A percentile compares a stretch with the other conserved stretches of the same genome.
Evolutionary conservation across 2,888 invertebrate species (phyloP).

Genomic region (Camptogramma bilineatum): DNA sequence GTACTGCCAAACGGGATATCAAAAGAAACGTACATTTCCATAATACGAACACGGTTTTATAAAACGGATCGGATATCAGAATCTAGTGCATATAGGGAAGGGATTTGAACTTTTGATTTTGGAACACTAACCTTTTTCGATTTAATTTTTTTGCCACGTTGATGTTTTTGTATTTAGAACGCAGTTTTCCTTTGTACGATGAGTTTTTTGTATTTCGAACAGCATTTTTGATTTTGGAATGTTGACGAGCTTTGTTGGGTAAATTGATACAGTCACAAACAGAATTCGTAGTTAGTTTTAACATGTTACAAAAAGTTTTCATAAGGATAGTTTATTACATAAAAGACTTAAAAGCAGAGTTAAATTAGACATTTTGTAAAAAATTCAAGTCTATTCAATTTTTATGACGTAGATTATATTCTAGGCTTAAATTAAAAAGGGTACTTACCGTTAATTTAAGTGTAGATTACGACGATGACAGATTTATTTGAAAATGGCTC

Average conservation of each 20-base stretch:
- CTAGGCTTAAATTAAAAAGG: no score
- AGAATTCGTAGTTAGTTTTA: neutral
- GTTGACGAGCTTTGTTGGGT: neutral
- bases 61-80: conserved; percentile 26
- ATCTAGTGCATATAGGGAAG: conserved; percentile 34
- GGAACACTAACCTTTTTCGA: neutral
- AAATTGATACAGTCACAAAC: neutral
- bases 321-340: no score
- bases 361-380: no score
- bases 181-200: neutral
- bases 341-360: no score
- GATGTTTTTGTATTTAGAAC: neutral
- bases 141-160: neutral
- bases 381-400: no score
- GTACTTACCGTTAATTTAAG: no score
- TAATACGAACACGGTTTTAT: conserved; percentile 29
- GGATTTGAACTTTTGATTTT: conserved; percentile 1
- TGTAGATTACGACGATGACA: no score
- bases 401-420: no score
- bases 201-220: neutral
- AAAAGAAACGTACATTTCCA: conserved; percentile 30
- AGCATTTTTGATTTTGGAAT: neutral
- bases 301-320: neutral
- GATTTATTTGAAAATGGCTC: no score
- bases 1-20: conserved; percentile 24